Conservation (phyloP, 2,888 invertebrate species). For the Lissonota sp. region DNA sequence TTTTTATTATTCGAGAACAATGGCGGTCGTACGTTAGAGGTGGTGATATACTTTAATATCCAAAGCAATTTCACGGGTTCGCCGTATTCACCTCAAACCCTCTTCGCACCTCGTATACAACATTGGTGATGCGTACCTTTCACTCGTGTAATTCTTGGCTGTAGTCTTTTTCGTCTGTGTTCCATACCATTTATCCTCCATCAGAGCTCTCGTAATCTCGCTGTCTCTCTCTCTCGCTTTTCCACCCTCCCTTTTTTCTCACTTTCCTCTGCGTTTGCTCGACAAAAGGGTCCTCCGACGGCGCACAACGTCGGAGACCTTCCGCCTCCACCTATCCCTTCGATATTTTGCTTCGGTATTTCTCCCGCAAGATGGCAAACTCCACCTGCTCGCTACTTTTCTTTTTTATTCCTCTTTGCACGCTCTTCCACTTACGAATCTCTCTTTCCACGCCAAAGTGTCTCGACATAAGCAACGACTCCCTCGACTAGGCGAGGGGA, state of each 20-base stretch:
- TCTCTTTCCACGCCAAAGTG: conserved; percentile 59
- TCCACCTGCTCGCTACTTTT: conserved; percentile 1
- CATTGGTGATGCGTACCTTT: conserved; percentile 34
- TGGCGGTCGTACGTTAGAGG: conserved; percentile 24
- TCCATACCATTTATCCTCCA: conserved; percentile 72
- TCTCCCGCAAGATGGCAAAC: conserved; percentile 40
- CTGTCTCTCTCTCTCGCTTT: conserved; percentile 29
- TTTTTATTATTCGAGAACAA: conserved; percentile 60
- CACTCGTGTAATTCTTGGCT: conserved; percentile 40
- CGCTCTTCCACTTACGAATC: conserved; percentile 76
- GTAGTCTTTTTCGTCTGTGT: conserved; percentile 66
- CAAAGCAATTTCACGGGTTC: conserved; percentile 69
- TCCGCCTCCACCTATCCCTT: not conserved
- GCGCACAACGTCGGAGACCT: too few species aligned
- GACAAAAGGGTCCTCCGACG: too few species aligned
- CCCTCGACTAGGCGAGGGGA: conserved; percentile 43
- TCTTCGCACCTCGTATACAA: conserved; percentile 42
- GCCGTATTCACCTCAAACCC: conserved; percentile 27
- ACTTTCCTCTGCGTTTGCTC: too few species aligned
- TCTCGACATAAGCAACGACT: conserved; percentile 61
- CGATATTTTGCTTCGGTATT: not conserved
- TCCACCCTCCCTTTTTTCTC: conserved; percentile 27
- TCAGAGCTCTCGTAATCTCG: conserved; percentile 64
- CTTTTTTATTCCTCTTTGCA: conserved; percentile 71
- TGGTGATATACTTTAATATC: conserved; percentile 71